These are phyloP conservation scores for Rachycentron canadum DNA, from an alignment of 2,797 vertebrate species.

Conservation along the genomic window DNA sequence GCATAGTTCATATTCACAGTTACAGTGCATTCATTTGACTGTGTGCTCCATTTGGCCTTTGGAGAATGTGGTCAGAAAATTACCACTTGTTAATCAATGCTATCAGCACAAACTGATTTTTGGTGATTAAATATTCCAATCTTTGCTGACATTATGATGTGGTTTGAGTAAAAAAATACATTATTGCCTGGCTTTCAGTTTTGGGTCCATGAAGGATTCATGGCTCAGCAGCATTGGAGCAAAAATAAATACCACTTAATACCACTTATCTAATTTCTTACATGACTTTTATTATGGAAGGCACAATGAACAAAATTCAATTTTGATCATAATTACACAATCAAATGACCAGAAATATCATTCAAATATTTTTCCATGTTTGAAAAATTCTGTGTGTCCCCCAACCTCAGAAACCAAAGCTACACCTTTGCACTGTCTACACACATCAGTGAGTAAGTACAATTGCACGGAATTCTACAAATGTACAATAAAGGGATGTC, in stretches of 20 bases:
- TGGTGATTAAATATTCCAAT: background rate
- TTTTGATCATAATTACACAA: conserved; percentile 11
- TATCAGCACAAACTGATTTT: background rate
- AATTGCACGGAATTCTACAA: background rate
- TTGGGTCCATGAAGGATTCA: background rate
- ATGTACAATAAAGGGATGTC: background rate
- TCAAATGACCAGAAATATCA: conserved; percentile 23
- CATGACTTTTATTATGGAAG: conserved; percentile 44
- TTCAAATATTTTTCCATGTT: background rate
- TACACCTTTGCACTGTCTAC: background rate
- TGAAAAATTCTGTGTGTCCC: background rate
- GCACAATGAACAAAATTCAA: conserved; percentile 8
- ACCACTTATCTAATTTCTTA: background rate
- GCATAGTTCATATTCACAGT: background rate
- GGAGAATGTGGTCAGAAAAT: background rate
- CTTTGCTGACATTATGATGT: background rate
- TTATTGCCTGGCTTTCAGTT: background rate
- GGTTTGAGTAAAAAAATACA: background rate
- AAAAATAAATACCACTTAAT: background rate
- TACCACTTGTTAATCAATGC: background rate
- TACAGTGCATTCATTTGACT: background rate
- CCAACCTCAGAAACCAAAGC: background rate
- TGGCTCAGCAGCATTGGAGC: accelerated
- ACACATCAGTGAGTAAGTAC: background rate
- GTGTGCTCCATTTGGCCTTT: too few species aligned